These are phyloP conservation scores for Camelus dromedarius DNA, from an alignment of 2,113 vertebrate genomes.

Conservation along the genomic window DNA sequence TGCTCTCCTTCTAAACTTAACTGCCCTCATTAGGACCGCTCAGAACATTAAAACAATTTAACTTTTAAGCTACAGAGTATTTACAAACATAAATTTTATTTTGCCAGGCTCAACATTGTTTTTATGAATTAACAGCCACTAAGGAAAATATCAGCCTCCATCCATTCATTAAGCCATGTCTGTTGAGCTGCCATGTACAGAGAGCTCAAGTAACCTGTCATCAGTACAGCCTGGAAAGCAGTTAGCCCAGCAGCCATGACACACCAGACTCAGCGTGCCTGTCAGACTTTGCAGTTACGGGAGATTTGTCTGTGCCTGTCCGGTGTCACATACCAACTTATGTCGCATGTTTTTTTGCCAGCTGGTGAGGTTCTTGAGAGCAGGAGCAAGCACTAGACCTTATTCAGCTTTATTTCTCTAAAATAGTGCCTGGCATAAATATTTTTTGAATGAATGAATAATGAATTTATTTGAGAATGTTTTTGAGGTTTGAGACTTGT, in stretches of 20 bases:
- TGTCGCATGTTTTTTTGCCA: background rate
- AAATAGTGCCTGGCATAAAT: background rate
- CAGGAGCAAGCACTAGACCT: background rate
- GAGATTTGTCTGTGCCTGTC: background rate
- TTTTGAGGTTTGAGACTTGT: slow-evolving; percentile 27
- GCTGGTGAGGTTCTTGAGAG: background rate
- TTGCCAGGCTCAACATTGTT: background rate
- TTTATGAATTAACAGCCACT: slow-evolving; percentile 22
- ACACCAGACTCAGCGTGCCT: background rate
- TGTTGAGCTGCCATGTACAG: background rate
- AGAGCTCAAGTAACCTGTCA: background rate
- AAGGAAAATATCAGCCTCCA: background rate
- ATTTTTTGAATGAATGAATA: background rate
- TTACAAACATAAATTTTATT: slow-evolving; percentile 54
- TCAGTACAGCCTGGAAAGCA: background rate
- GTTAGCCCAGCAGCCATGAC: background rate
- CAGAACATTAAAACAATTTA: slow-evolving; percentile 58
- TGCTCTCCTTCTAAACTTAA: slow-evolving; percentile 42
- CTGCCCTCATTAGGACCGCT: slow-evolving; percentile 48
- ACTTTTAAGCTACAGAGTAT: background rate
- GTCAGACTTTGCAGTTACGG: background rate
- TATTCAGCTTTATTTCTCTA: slow-evolving; percentile 1
- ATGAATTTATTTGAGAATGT: background rate
- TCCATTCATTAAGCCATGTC: background rate
- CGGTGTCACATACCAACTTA: background rate